Base-by-base conservation (phyloP, 2,797 vertebrate species). In the Manis javanica region DNA sequence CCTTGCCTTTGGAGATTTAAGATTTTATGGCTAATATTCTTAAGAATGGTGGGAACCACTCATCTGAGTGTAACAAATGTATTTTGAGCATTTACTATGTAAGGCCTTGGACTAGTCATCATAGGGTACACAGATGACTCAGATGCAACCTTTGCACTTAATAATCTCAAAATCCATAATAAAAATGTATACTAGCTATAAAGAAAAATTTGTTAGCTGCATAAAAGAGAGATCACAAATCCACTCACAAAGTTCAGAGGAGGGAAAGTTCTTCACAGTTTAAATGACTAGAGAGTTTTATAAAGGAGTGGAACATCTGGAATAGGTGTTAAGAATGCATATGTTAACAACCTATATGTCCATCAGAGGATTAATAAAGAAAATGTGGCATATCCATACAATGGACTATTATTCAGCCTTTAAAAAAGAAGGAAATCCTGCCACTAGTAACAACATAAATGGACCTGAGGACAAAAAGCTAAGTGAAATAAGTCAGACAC, bases 221-320 rank as follows among this genome's bases (percentile, higher is more conserved):
- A 39, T 69, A 82, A 61, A 90, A 68, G 31, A 93, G 42, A 93
- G 46, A 92, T 92, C 81, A 83, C 16, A 96, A 75, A 87, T 85
- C 39, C 46, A 92, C 46, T 91, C 53, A 63, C n/a, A 61, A 92
- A 87, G 34, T 89, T 92, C 78, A 93, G 72, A 92, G 10, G 63
- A 78, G 82, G 69, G 79, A 93, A 91, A 83, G 49, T 75, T 21
- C 42, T 13, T 90, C 29, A 57, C 37, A 57, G 34, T n/a, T 11
- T 3, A 91, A 87, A 81, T 74, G 66, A 95, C 90, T 46, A 79
- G 37, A 94, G 49, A 39, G 18, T 5, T 90, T 87, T 78, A 55
- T 81, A 64, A 89, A 96, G 39, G 37, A 91, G 90, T 46, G 34
- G 91, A 57, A 83, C 5, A 34, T 82, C 94, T 75, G 26, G 16